Evolutionary conservation across 2,888 invertebrate genomes (phyloP), one percentile per base, ranked within the genome.

Genomic region (Cryptus viduatorius): DNA sequence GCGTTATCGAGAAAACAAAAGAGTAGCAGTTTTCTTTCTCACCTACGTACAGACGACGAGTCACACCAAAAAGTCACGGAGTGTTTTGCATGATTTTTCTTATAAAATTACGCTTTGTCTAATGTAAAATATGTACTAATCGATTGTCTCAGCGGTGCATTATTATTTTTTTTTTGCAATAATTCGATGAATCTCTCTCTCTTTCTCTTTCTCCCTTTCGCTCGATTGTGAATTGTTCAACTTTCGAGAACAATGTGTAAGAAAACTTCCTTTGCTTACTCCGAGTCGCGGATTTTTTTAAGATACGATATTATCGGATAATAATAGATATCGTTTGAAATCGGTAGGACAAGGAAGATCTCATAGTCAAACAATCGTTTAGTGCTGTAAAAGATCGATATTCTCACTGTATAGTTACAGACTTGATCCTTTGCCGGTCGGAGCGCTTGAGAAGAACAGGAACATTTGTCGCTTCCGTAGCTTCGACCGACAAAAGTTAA

Each of bases 51-150:
- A 59, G 29, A 76, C 59, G 53, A n/a, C 64, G 69, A 76, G 53
- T 44, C 10, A 76, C 76, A 76, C 31, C 37, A 53, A 76, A 75
- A 73, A 56, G 82, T 67, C 71, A 71, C 76, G 56, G 65, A 73
- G 67, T 68, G 72, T 65, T 46, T 67, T 12, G 72, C 71, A 64
- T 73, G 53, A 59, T 61, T 71, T 37, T 50, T 56, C 53, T 81
- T 76, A 37, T 50, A 48, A 75, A 48, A 50, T 75, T 56, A 61
- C 42, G 24, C 44, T 61, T 44, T 24, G 31, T 46, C 24, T 37
- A 37, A 46, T 61, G 12, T n/a, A 46, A 61, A 61, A n/a, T 73
- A 61, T 61, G 10, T 73, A 73, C 61, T 61, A 61, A 46, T 73
- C 59, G 73, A 73, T 73, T 73, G 46, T 73, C 73, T 59, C 61